phyloP scores from a whole-genome alignment of 2,797 vertebrate species.

The Cephalopachus bancanus region DNA sequence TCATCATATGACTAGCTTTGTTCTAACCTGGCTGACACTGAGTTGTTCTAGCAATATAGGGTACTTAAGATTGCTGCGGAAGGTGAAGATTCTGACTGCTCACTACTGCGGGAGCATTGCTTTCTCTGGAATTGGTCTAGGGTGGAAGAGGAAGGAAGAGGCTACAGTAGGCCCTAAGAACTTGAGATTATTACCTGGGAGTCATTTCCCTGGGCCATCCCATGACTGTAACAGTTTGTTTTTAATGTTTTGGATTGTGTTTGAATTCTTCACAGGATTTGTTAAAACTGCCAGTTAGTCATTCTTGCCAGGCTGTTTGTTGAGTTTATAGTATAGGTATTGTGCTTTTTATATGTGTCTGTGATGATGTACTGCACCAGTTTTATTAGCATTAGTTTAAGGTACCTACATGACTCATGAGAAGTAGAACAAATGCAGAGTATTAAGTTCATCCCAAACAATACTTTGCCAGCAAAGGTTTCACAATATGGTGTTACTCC shows the following conservation, averaged over 20 bases:
- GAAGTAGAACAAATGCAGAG: slow-evolving; percentile 58
- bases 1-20: neutral
- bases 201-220: slow-evolving; percentile 13
- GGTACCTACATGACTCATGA: slow-evolving; percentile 60
- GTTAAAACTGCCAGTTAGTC: slow-evolving; percentile 55
- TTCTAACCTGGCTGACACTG: neutral
- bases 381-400: slow-evolving; percentile 71
- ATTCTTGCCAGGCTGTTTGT: slow-evolving; percentile 64
- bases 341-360: slow-evolving; percentile 59
- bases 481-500: neutral
- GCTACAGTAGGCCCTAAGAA: neutral
- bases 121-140: neutral
- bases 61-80: neutral
- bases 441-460: slow-evolving; percentile 57
- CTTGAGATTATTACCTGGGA: neutral
- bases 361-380: neutral
- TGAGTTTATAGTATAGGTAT: neutral
- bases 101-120: neutral
- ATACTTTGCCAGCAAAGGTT: neutral
- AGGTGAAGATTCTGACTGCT: neutral
- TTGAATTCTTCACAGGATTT: slow-evolving; percentile 71
- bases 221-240: slow-evolving; percentile 44
- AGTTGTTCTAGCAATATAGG: neutral
- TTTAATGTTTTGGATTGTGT: slow-evolving; percentile 11
- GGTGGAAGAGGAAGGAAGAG: neutral